Evolutionary conservation across 2,888 invertebrate genomes (phyloP).

Genomic region (Petrolisthes cinctipes): DNA sequence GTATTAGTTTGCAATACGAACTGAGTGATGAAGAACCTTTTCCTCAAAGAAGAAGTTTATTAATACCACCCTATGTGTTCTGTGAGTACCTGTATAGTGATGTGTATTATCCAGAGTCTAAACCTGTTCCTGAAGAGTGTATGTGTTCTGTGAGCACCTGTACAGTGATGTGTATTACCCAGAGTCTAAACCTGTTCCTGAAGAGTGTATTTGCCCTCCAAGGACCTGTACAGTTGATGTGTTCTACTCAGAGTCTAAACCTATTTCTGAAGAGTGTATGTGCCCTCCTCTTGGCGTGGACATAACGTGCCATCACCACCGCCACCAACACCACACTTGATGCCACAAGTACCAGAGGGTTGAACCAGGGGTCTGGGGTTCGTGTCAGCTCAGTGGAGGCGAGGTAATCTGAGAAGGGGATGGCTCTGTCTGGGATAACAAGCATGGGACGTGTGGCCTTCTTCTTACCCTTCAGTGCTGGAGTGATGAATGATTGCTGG

Average conservation of each 20-base stretch:
- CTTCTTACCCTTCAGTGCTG: background rate
- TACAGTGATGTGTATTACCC: background rate
- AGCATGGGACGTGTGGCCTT: background rate
- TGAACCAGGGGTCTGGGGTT: background rate
- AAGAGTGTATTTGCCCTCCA: background rate
- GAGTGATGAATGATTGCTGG: background rate
- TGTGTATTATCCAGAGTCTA: background rate
- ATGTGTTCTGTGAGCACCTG: background rate
- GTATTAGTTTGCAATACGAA: too few relatives aligned
- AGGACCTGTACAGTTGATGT: background rate
- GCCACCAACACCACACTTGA: constrained; percentile 26
- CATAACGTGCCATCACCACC: background rate
- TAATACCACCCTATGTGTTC: background rate
- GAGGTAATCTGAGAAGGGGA: background rate
- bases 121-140: background rate
- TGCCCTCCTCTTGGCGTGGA: background rate
- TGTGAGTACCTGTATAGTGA: background rate
- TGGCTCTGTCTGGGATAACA: background rate
- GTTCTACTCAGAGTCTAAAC: background rate
- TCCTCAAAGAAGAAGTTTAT: too few relatives aligned
- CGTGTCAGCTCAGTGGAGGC: background rate
- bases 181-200: constrained; percentile 5
- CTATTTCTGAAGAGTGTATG: background rate
- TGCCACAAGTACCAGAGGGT: background rate
- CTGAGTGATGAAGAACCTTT: too few relatives aligned